Evolutionary conservation across 1,140 invertebrate species (phyloP).

Genomic region (Drosophila ananassae): DNA sequence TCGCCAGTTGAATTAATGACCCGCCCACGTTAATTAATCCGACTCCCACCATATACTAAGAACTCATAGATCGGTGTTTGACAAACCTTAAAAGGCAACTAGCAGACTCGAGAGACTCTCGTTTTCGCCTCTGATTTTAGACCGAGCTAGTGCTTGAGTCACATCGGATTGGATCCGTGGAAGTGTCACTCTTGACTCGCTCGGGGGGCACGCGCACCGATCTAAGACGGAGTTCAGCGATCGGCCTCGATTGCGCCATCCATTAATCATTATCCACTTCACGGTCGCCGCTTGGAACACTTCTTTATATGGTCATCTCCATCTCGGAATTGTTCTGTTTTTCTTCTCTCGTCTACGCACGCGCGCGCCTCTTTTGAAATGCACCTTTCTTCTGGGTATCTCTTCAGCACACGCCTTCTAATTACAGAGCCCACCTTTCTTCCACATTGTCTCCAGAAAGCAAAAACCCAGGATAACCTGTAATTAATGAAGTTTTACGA

Average conservation of each 20-base stretch:
- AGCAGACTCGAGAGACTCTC: constrained; percentile 15
- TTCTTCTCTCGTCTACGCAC: constrained; percentile 3
- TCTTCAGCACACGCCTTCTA: constrained; percentile 30
- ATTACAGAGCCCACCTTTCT: constrained; percentile 52
- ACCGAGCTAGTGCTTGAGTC: constrained; percentile 56
- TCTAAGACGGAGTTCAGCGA: constrained; percentile 28
- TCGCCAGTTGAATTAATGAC: constrained; percentile 52
- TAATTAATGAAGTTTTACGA: constrained; percentile 70
- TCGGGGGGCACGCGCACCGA: constrained; percentile 37
- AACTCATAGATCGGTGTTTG: constrained; percentile 35
- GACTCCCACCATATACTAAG: constrained; percentile 49
- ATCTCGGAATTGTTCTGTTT: constrained; percentile 54
- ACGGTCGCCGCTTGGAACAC: constrained; percentile 46
- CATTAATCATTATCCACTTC: constrained; percentile 69
- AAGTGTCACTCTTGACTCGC: constrained; percentile 49
- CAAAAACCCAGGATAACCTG: constrained; percentile 42
- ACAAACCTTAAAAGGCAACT: constrained; percentile 39
- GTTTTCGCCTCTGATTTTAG: constrained; percentile 43
- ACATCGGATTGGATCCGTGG: constrained; percentile 35
- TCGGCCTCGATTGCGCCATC: constrained; percentile 30
- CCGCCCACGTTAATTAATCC: constrained; percentile 66
- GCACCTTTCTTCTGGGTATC: constrained; percentile 45
- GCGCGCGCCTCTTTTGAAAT: constrained; percentile 44
- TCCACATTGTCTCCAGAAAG: constrained; percentile 23
- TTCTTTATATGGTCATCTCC: constrained; percentile 51